Conservation (phyloP, 2,888 invertebrate species). For the Sinohyriopsis cumingii region DNA sequence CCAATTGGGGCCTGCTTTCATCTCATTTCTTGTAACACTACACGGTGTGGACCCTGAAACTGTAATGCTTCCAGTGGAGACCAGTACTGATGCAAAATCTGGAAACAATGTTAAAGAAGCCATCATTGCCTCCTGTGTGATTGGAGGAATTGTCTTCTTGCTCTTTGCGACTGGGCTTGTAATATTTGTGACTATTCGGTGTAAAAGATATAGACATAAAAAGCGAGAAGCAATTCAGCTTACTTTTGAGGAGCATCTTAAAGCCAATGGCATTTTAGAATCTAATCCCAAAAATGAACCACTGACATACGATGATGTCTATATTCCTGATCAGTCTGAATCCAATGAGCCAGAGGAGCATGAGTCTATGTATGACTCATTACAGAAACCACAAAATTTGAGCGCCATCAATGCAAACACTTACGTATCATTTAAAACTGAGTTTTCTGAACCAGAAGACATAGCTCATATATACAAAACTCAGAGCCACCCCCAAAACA, state of each 20-base stretch:
- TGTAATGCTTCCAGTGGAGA: slow-evolving; percentile 20
- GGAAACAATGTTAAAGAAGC: slow-evolving; percentile 38
- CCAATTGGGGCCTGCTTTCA: slow-evolving; percentile 43
- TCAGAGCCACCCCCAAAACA: slow-evolving; percentile 35
- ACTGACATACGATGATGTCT: slow-evolving; percentile 27
- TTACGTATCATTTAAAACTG: slow-evolving; percentile 64
- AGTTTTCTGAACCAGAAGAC: slow-evolving; percentile 56
- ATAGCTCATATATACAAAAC: slow-evolving; percentile 47
- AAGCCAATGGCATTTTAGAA: slow-evolving; percentile 51
- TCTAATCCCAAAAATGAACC: slow-evolving; percentile 37
- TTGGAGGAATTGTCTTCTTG: slow-evolving; percentile 54
- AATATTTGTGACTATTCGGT: slow-evolving; percentile 39
- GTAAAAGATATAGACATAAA: slow-evolving; percentile 43
- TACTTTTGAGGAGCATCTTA: slow-evolving; percentile 60
- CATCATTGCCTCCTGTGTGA: slow-evolving; percentile 55
- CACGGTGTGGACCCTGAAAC: slow-evolving; percentile 45
- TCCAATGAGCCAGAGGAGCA: slow-evolving; percentile 29
- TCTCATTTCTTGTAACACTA: slow-evolving; percentile 48
- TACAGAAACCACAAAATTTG: slow-evolving; percentile 27
- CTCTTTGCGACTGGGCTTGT: slow-evolving; percentile 44
- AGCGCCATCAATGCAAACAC: slow-evolving; percentile 53
- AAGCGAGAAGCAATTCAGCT: slow-evolving; percentile 52
- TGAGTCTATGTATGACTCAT: slow-evolving; percentile 32
- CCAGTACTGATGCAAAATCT: slow-evolving; percentile 14
- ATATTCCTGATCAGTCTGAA: slow-evolving; percentile 19